These are phyloP conservation scores for Drosophila suboccidentalis DNA, from an alignment of 2,888 invertebrate genomes.

Conservation along the genomic window DNA sequence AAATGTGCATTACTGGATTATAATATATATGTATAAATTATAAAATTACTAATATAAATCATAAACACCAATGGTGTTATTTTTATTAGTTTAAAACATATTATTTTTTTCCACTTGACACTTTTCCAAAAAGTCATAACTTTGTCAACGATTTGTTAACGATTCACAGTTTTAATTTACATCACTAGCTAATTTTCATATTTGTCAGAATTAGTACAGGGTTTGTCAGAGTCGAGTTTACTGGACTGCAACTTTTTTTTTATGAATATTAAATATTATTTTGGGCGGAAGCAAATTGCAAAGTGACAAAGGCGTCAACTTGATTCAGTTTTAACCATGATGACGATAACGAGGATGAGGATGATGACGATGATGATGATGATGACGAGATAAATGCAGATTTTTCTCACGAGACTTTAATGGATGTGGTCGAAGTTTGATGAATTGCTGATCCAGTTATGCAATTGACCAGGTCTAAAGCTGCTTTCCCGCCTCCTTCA, in stretches of 20 bases:
- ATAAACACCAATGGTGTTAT: too few species aligned
- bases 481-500: not conserved
- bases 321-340: slow-evolving; percentile 10
- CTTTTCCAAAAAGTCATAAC: too few species aligned
- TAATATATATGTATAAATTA: not conserved
- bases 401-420: slow-evolving; percentile 58
- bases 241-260: not conserved
- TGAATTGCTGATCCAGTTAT: slow-evolving; percentile 61
- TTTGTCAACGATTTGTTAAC: too few species aligned
- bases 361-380: not conserved
- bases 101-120: too few species aligned
- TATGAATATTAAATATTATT: slow-evolving; percentile 13
- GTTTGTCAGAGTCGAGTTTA: not conserved
- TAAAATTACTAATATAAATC: not conserved
- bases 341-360: not conserved
- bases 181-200: too few species aligned
- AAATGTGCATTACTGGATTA: not conserved
- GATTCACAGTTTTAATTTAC: too few species aligned
- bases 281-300: slow-evolving; percentile 62
- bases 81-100: too few species aligned
- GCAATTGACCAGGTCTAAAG: slow-evolving; percentile 5
- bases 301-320: slow-evolving; percentile 44
- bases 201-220: not conserved
- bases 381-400: slow-evolving; percentile 5
- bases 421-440: slow-evolving; percentile 52